A percentile compares a stretch with the other conserved stretches of the same genome.
Evolutionary conservation across 2,888 invertebrate species (phyloP).

Genomic region (Dexiosoma caninum): DNA sequence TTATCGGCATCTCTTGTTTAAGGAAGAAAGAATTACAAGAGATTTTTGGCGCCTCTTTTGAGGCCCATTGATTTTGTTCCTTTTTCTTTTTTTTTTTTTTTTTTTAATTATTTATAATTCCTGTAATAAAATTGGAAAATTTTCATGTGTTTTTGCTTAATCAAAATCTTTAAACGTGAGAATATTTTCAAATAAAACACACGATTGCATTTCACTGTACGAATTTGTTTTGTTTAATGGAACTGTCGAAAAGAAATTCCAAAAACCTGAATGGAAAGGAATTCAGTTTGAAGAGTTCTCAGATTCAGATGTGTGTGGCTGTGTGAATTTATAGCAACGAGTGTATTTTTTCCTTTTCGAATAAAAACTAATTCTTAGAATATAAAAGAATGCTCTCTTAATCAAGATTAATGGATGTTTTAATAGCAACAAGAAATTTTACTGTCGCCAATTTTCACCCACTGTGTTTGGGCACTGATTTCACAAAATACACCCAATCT

Average conservation of each 20-base stretch:
- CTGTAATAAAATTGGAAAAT: conserved; percentile 43
- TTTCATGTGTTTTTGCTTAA: conserved; percentile 9
- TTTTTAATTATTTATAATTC: conserved; percentile 34
- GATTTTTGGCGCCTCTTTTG: conserved; percentile 57
- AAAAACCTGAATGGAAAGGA: not conserved
- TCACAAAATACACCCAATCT: too few relatives aligned
- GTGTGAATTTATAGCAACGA: not conserved
- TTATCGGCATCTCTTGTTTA: conserved; percentile 44
- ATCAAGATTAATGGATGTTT: too few relatives aligned
- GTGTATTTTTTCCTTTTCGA: not conserved
- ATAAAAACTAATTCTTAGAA: not conserved
- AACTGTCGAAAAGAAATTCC: not conserved
- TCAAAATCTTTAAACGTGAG: conserved; percentile 43
- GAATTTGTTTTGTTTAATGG: not conserved
- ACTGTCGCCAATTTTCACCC: too few relatives aligned
- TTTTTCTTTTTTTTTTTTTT: conserved; percentile 22
- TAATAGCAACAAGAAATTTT: too few relatives aligned
- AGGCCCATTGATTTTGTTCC: conserved; percentile 1
- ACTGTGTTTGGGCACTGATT: too few relatives aligned
- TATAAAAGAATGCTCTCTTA: not conserved
- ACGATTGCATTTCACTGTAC: conserved; percentile 22
- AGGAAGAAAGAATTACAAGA: conserved; percentile 10
- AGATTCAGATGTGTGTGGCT: conserved; percentile 1
- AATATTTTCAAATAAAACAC: conserved; percentile 43
- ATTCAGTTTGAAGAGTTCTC: not conserved